phyloP scores from a whole-genome alignment of 2,797 vertebrate species.

The Acanthurus tractus region DNA sequence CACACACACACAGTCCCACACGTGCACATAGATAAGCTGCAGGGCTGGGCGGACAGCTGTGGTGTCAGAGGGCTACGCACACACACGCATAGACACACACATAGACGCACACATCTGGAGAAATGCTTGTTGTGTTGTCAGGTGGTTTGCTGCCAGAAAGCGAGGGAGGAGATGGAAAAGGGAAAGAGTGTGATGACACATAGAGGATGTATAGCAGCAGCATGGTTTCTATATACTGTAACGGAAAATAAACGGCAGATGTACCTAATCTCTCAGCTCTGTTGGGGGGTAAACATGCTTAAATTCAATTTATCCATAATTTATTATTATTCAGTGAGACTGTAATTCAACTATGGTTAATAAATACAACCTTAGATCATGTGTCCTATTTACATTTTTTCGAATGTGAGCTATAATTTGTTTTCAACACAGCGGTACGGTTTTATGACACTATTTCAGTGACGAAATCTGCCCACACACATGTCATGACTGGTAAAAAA shows the following conservation, averaged over 20 bases:
- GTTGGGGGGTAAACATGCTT: not conserved
- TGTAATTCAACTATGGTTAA: not conserved
- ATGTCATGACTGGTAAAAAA: no score
- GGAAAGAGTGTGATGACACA: slow-evolving; percentile 24
- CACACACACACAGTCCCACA: slow-evolving; percentile 27
- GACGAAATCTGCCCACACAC: no score
- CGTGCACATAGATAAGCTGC: slow-evolving; percentile 47
- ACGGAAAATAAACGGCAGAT: slow-evolving; percentile 9
- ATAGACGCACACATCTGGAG: slow-evolving; percentile 79
- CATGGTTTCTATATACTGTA: not conserved
- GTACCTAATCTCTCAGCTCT: not conserved
- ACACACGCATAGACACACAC: slow-evolving; percentile 41
- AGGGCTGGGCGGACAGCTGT: slow-evolving; percentile 71
- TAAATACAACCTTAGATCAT: not conserved
- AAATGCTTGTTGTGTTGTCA: slow-evolving; percentile 73
- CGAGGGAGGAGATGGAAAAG: slow-evolving; percentile 38
- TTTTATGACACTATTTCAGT: no score
- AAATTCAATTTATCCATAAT: not conserved
- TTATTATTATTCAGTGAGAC: not conserved
- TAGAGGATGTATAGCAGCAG: slow-evolving; percentile 30
- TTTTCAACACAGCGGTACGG: no score
- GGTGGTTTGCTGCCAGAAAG: slow-evolving; percentile 65
- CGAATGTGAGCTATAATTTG: no score
- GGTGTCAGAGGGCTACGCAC: slow-evolving; percentile 52
- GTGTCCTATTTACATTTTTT: no score